phyloP scores from a whole-genome alignment of 2,113 vertebrate species.

The Chloropsis hardwickii region DNA sequence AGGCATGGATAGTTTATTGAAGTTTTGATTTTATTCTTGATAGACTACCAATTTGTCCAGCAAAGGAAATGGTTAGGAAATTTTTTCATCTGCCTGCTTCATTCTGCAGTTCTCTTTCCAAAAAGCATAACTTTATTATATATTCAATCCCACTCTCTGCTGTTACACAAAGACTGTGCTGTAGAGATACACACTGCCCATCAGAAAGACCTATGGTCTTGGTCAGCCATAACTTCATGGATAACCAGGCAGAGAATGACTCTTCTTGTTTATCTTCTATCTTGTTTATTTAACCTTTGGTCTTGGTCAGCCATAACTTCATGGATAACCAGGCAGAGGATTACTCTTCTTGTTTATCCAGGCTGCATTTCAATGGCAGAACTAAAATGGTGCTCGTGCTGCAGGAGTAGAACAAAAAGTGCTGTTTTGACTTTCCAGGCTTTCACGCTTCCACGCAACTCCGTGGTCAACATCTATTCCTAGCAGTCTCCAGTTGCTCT shows the following conservation, averaged over 20 bases:
- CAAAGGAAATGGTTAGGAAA: background rate
- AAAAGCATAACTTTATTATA: background rate
- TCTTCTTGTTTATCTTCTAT: background rate
- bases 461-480: background rate
- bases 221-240: background rate
- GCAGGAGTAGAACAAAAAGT: background rate
- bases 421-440: background rate
- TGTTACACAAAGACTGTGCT: background rate
- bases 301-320: background rate
- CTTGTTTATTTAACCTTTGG: too few species aligned
- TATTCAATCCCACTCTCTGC: background rate
- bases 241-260: background rate
- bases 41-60: background rate
- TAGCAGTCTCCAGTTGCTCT: background rate
- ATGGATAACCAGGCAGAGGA: background rate
- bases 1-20: constrained; percentile 13
- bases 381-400: rapidly evolving
- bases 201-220: background rate
- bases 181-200: background rate
- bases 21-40: constrained; percentile 47
- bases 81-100: background rate
- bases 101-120: background rate
- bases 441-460: background rate
- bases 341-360: background rate
- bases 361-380: background rate